Conservation (phyloP, 2,888 invertebrate genomes). For the Azorinus chamasolen region DNA sequence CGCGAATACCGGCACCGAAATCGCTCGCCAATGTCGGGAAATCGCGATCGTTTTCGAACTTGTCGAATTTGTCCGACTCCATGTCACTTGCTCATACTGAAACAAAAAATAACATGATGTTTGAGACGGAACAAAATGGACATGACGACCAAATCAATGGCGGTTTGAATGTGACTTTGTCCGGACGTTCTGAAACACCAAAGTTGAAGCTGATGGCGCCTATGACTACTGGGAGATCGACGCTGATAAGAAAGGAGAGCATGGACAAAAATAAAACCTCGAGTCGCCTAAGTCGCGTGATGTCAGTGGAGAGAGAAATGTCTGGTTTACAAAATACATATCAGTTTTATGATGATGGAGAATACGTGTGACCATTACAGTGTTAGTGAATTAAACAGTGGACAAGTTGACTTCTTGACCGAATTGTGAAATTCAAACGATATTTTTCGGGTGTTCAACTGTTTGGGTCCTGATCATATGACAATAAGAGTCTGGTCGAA, state of each 20-base stretch:
- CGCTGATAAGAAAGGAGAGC: slow-evolving; percentile 71
- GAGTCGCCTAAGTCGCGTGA: slow-evolving; percentile 57
- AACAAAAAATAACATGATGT: slow-evolving; percentile 20
- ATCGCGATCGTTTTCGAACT: slow-evolving; percentile 72
- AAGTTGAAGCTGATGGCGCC: slow-evolving; percentile 79
- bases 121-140: slow-evolving; percentile 42
- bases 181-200: slow-evolving; percentile 72
- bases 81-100: slow-evolving; percentile 37
- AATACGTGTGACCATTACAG: slow-evolving; percentile 58
- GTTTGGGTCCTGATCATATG: no score
- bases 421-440: no score
- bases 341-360: slow-evolving; percentile 59
- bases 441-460: no score
- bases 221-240: slow-evolving; percentile 78
- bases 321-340: slow-evolving; percentile 48
- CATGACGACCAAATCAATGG: slow-evolving; percentile 60
- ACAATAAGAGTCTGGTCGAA: no score
- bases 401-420: no score
- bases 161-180: slow-evolving; percentile 48
- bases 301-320: slow-evolving; percentile 69
- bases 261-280: slow-evolving; percentile 61
- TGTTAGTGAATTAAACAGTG: no score
- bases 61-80: slow-evolving; percentile 31
- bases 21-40: slow-evolving; percentile 65
- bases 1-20: slow-evolving; percentile 76